These are phyloP conservation scores for Litocranius walleri DNA, from an alignment of 2,113 vertebrate genomes.

Conservation along the genomic window DNA sequence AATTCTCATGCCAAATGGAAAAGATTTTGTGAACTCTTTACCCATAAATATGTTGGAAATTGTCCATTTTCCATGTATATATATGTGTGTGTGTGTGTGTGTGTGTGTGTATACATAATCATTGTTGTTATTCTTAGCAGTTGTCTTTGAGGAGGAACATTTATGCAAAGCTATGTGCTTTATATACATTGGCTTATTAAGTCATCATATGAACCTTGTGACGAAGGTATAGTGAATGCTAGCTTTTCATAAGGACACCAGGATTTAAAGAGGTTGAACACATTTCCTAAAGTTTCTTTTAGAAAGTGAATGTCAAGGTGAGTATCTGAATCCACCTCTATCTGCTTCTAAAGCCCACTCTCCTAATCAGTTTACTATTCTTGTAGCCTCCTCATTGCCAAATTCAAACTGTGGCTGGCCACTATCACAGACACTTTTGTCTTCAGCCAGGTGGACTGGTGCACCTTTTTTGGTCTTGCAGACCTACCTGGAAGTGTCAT, in stretches of 20 bases:
- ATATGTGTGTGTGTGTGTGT: not conserved
- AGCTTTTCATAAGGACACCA: not conserved
- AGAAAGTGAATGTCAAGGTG: not conserved
- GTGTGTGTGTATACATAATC: no score
- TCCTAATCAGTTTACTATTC: not conserved
- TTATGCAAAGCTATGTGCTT: not conserved
- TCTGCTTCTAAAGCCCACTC: not conserved
- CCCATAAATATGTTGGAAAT: not conserved
- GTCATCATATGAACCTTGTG: not conserved
- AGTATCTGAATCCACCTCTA: not conserved
- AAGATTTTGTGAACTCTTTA: not conserved
- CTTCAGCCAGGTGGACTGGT: not conserved
- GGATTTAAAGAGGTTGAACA: not conserved
- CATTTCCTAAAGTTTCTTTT: not conserved
- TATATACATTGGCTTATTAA: not conserved
- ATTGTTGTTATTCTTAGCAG: not conserved
- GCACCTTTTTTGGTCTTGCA: not conserved
- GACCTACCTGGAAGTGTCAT: not conserved
- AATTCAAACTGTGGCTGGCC: not conserved
- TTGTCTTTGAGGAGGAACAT: not conserved
- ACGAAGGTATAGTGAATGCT: not conserved
- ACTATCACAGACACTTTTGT: not conserved
- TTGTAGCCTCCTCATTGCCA: not conserved
- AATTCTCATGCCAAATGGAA: not conserved
- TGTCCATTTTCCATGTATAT: not conserved